A percentile compares a stretch with the other conserved stretches of the same genome.
phyloP scores from a whole-genome alignment of 1,140 invertebrate genomes.

The Lysiphlebus fabarum region DNA sequence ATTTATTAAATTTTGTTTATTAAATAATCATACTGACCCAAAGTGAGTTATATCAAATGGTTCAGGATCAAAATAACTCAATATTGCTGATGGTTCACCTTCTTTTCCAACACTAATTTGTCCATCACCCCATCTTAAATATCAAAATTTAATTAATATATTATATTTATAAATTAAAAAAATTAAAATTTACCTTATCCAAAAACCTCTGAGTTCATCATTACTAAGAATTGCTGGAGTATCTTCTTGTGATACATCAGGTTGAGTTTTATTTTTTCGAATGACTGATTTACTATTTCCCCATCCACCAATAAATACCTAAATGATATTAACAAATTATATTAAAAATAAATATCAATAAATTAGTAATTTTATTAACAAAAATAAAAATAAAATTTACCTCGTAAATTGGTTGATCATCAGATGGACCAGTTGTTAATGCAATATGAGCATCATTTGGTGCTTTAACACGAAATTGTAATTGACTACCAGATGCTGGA shows the following conservation, averaged over 20 bases:
- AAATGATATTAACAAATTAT: conserved; percentile 24
- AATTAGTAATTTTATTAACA: too few species aligned
- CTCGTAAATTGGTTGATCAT: conserved; percentile 73
- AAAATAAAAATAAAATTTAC: conserved; percentile 44
- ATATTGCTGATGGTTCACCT: conserved; percentile 67
- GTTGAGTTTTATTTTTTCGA: conserved; percentile 72
- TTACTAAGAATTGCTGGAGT: conserved; percentile 67
- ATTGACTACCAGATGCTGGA: conserved; percentile 62
- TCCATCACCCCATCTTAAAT: conserved; percentile 64
- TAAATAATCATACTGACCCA: conserved; percentile 45
- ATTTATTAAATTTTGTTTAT: too few species aligned
- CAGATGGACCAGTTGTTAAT: conserved; percentile 63
- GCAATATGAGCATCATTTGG: conserved; percentile 78
- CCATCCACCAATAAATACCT: conserved; percentile 83
- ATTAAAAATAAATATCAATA: neutral
- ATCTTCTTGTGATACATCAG: conserved; percentile 70
- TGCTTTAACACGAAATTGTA: conserved; percentile 73
- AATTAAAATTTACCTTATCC: conserved; percentile 59
- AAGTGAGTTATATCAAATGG: conserved; percentile 68
- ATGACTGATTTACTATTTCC: conserved; percentile 79
- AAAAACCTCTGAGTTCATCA: conserved; percentile 76
- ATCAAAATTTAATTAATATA: conserved; percentile 1
- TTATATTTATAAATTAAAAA: neutral
- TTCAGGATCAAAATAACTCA: conserved; percentile 68
- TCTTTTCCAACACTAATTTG: conserved; percentile 66